These are phyloP conservation scores for Boleophthalmus pectinirostris DNA, from an alignment of 2,113 vertebrate species.

Conservation along the genomic window DNA sequence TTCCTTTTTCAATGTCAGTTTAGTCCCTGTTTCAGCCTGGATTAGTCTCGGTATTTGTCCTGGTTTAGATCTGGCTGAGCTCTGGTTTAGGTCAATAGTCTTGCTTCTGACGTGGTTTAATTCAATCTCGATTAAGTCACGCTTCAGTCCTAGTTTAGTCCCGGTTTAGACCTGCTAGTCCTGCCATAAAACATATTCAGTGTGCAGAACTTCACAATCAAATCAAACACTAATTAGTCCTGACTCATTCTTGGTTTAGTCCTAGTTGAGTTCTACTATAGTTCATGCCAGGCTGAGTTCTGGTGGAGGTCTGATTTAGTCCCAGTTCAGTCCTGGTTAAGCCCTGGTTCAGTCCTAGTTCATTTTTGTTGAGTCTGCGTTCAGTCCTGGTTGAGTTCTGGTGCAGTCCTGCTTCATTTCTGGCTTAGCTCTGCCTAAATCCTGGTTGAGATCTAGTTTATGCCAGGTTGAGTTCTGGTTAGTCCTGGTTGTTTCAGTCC, in stretches of 20 bases:
- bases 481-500: too few species aligned
- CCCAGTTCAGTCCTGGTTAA: too few species aligned
- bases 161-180: not conserved
- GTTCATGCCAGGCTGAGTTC: too few species aligned
- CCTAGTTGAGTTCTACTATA: not conserved
- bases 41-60: not conserved
- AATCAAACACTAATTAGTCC: not conserved
- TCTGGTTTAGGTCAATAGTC: not conserved
- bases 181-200: too few species aligned
- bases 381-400: not conserved
- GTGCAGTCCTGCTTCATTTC: not conserved
- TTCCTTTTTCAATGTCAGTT: not conserved
- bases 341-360: too few species aligned
- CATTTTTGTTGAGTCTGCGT: not conserved
- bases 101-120: not conserved
- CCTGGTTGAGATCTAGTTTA: too few species aligned
- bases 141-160: not conserved
- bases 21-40: not conserved
- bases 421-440: not conserved
- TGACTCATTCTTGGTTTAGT: not conserved
- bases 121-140: not conserved
- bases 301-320: too few species aligned
- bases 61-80: not conserved
- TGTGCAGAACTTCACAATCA: too few species aligned
- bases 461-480: too few species aligned